A percentile compares a stretch with the other conserved stretches of the same genome.
Evolutionary conservation across 2,888 invertebrate genomes (phyloP).

Genomic region (Pyrgus malvae): DNA sequence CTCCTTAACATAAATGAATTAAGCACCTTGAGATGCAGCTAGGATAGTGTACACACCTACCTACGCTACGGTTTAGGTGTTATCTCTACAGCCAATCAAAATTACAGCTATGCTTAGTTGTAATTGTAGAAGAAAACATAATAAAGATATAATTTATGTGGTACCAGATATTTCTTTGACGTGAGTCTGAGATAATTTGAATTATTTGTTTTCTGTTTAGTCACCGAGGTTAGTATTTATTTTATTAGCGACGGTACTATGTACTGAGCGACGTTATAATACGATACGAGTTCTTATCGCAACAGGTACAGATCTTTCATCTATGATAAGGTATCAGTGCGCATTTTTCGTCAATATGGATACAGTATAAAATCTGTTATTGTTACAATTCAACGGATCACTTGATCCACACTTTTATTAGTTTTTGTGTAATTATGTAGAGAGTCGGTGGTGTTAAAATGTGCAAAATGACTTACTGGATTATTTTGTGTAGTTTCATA

Average conservation of each 20-base stretch:
- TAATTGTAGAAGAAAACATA: too few species aligned
- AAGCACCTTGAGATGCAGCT: too few species aligned
- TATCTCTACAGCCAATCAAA: too few species aligned
- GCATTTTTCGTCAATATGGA: constrained; percentile 42
- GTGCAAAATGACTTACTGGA: constrained; percentile 49
- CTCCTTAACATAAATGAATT: too few species aligned
- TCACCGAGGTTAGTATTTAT: constrained; percentile 15
- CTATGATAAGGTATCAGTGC: constrained; percentile 65
- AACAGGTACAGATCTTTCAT: constrained; percentile 48
- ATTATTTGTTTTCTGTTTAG: constrained; percentile 16
- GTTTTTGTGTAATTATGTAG: constrained; percentile 26
- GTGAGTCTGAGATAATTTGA: constrained; percentile 7
- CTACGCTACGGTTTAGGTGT: too few species aligned
- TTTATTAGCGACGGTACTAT: neutral
- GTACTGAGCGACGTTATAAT: constrained; percentile 2
- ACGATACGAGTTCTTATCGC: constrained; percentile 40
- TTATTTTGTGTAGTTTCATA: constrained; percentile 46
- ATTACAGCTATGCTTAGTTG: too few species aligned
- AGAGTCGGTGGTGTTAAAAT: constrained; percentile 29
- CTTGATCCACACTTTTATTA: neutral
- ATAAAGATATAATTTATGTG: too few species aligned
- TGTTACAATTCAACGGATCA: constrained; percentile 8
- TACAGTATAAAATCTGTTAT: constrained; percentile 16
- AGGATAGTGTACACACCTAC: too few species aligned
- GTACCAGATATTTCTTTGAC: neutral